Conservation (phyloP, 2,888 invertebrate genomes). For the Caenorhabditis auriculariae region DNA sequence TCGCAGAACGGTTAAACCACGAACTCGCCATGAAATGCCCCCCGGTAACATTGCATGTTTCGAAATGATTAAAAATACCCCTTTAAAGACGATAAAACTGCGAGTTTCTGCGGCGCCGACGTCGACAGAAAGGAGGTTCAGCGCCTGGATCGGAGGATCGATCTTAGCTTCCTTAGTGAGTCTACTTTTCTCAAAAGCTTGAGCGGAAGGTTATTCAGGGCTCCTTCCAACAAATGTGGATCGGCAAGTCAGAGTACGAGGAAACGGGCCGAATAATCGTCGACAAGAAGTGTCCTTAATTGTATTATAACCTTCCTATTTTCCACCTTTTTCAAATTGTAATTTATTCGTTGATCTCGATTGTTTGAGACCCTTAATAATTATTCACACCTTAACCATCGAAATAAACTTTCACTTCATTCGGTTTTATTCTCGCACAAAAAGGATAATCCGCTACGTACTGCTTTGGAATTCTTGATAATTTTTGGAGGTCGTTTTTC, state of each 20-base stretch:
- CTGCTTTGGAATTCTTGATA: too few species aligned
- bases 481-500: too few species aligned
- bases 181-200: background rate
- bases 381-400: background rate
- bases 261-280: conserved; percentile 95
- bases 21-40: conserved; percentile 85
- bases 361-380: background rate
- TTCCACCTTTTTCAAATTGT: background rate
- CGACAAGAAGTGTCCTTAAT: conserved; percentile 79
- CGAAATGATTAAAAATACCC: conserved; percentile 4
- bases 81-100: conserved; percentile 79
- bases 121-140: conserved; percentile 86
- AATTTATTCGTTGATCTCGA: conserved; percentile 2
- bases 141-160: conserved; percentile 97
- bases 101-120: conserved; percentile 90
- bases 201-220: conserved; percentile 72
- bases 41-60: conserved; percentile 68
- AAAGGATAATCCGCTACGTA: too few species aligned
- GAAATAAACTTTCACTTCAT: too few species aligned
- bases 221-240: conserved; percentile 99
- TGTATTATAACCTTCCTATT: background rate
- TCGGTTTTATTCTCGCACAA: too few species aligned
- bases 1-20: conserved; percentile 85
- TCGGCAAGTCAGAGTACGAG: conserved; percentile 97
- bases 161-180: conserved; percentile 85